Percentiles rank a stretch among this genome's conserved stretches.
Evolutionary conservation across 2,113 vertebrate species (phyloP).

Genomic region (Anser brachyrhynchus): DNA sequence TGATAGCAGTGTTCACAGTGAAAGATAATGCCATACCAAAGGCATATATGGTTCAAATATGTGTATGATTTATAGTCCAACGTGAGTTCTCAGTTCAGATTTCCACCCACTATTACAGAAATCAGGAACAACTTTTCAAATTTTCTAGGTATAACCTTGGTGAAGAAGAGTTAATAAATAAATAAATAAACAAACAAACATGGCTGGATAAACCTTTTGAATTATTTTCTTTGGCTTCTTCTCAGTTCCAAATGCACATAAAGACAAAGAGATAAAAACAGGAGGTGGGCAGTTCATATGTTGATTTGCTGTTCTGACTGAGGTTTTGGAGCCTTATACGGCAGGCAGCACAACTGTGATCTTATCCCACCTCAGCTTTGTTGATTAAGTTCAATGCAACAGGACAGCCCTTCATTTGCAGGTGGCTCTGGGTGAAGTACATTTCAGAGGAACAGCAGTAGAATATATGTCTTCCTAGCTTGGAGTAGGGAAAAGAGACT

Average conservation of each 20-base stretch:
- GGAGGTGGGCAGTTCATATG: neutral
- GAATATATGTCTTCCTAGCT: neutral
- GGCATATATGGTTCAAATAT: neutral
- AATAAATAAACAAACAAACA: neutral
- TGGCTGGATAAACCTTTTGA: neutral
- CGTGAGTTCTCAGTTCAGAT: neutral
- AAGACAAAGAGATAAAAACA: conserved; percentile 11
- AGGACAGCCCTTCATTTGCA: neutral
- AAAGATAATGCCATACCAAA: neutral
- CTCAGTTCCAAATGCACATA: neutral
- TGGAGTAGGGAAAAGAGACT: neutral
- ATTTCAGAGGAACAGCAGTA: neutral
- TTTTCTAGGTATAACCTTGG: neutral
- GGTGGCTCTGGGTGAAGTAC: neutral
- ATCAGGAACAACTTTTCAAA: neutral
- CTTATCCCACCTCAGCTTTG: neutral
- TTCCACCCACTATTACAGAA: neutral
- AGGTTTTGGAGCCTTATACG: neutral
- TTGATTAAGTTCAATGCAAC: neutral
- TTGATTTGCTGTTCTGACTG: neutral
- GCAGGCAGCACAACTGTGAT: neutral
- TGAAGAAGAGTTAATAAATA: neutral
- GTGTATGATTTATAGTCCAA: neutral
- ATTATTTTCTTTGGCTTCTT: neutral
- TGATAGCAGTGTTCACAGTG: neutral